Base-by-base conservation (phyloP, 2,797 vertebrate genomes). In the Podarcis siculus region DNA sequence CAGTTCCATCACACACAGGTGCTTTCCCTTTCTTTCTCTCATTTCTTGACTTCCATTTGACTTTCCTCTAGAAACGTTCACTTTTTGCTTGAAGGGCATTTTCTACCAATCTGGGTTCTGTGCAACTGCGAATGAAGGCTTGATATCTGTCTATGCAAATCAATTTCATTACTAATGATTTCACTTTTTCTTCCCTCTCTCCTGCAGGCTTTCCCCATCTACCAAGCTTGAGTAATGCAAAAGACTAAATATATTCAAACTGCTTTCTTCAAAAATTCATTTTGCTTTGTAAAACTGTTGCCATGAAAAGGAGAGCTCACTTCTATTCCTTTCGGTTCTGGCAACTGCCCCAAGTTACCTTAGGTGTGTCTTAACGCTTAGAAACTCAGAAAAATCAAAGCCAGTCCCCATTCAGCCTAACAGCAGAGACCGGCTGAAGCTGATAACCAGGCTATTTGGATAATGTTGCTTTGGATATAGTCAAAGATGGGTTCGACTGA, bases 11-110 rank as follows among this genome's bases (percentile, higher is more conserved):
- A 71, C 45, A 39, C 58, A 58, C 17, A 61, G 67, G 67, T 58
- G 17, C 39, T 66, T n/a, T 25, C 0, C n/a, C 69, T 58, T 27
- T 25, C n/a, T 58, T 15, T 55, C 49, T 32, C 35, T 32, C 69
- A 49, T 66, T 82, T 61, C 39, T 87, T 83, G 72, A 87, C 80
- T 77, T 83, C 35, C 39, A 55, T 66, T 83, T 88, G 80, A 83
- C 73, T 83, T 88, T 83, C 17, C 64, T 3, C 39, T 69, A 42
- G 42, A 80, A 73, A 45, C 21, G n/a, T 66, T 17, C 32, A 55
- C 64, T 30, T 78, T 61, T 45, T 82, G 58, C 32, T 58, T 37
- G 8, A 25, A 86, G 45, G 39, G 10, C 39, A 37, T 71, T 35
- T 75, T 79, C 17, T 25, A 30, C 19, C 25, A 87, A 82, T 25